Evolutionary conservation across 2,797 vertebrate genomes (phyloP).

Genomic region (Graptemys geographica): DNA sequence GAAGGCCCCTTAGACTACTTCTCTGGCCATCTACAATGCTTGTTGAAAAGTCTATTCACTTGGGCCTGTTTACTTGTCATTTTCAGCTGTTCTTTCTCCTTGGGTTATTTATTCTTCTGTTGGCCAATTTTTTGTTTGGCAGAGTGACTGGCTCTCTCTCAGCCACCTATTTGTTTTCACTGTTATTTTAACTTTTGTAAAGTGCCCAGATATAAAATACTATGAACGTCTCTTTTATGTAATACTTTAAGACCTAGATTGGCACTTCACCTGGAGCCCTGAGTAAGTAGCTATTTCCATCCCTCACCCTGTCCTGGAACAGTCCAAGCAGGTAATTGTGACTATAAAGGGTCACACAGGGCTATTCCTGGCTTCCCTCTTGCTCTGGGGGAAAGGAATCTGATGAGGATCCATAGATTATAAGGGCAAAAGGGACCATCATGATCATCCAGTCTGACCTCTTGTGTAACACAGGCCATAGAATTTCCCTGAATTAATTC

Average conservation of each 20-base stretch:
- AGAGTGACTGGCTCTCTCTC: no score
- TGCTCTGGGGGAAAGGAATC: background rate
- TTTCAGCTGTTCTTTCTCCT: background rate
- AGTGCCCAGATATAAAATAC: background rate
- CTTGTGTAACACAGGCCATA: rapidly evolving
- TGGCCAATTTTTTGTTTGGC: background rate
- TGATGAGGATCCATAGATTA: rapidly evolving
- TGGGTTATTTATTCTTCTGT: background rate
- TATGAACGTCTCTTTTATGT: background rate
- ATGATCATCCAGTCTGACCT: no score
- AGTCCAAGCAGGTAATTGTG: background rate
- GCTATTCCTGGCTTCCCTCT: background rate
- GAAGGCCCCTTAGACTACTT: background rate
- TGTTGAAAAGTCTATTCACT: background rate
- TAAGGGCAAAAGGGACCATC: no score
- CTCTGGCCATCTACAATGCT: no score
- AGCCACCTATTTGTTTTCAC: no score
- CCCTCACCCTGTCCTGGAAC: no score
- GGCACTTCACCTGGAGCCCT: background rate
- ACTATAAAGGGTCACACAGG: background rate
- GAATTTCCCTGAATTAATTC: no score
- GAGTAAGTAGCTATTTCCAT: rapidly evolving
- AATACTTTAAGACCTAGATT: background rate
- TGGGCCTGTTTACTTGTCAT: background rate
- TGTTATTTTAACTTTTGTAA: background rate